These are phyloP conservation scores for Stenotaenia linearis DNA, from an alignment of 2,888 invertebrate genomes.

Conservation along the genomic window DNA sequence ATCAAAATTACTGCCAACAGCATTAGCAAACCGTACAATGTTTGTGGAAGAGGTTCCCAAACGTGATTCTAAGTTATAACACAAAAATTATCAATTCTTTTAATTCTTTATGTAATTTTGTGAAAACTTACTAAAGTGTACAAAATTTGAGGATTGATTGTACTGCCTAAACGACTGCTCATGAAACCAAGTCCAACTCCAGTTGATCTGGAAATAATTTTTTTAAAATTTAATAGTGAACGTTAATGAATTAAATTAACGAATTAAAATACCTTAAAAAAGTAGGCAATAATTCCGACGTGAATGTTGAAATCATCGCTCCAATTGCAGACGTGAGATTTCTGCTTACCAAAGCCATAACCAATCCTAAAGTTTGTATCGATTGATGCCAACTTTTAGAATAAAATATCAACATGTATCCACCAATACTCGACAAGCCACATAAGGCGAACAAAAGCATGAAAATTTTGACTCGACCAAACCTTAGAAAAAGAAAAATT, in stretches of 20 bases:
- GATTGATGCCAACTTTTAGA: neutral
- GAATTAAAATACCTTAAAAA: neutral
- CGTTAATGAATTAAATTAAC: neutral
- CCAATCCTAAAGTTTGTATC: neutral
- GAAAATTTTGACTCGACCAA: neutral
- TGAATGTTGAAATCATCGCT: neutral
- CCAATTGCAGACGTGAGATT: neutral
- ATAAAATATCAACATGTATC: slow-evolving; percentile 4
- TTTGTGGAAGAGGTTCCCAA: neutral
- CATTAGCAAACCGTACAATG: neutral
- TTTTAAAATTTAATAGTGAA: too few species aligned
- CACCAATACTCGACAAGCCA: neutral
- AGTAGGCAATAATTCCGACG: neutral
- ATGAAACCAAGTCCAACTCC: neutral
- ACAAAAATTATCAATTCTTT: neutral
- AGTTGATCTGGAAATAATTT: neutral
- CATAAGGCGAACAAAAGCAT: neutral
- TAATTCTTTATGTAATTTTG: neutral
- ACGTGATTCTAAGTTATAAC: neutral
- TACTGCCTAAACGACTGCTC: neutral
- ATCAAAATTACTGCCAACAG: neutral
- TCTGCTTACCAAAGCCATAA: neutral
- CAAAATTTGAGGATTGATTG: neutral
- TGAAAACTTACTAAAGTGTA: neutral
- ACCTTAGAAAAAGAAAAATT: neutral